Conservation (phyloP, 2,113 vertebrate species). For the Desmodus rotundus region DNA sequence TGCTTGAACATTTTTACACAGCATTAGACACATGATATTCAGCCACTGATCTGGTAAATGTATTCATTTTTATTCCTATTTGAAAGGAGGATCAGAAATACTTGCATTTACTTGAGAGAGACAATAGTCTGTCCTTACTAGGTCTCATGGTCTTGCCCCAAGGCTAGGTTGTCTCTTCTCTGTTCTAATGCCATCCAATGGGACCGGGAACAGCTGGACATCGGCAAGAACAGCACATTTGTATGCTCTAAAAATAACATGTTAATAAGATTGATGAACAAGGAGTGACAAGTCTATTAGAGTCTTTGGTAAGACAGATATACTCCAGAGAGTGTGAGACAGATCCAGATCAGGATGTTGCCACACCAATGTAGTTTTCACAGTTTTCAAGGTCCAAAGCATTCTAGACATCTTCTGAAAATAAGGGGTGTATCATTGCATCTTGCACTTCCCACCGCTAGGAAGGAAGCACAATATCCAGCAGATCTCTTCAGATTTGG, state of each 20-base stretch:
- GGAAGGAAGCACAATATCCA: not conserved
- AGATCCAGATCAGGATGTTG: not conserved
- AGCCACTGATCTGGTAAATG: not conserved
- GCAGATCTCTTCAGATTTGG: not conserved
- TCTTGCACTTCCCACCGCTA: not conserved
- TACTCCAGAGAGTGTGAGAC: not conserved
- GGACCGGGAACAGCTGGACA: not conserved
- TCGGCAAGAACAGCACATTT: not conserved
- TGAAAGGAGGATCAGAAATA: not conserved
- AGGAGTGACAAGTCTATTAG: not conserved
- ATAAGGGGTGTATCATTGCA: not conserved
- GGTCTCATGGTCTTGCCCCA: not conserved
- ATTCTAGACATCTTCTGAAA: not conserved
- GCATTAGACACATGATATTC: not conserved
- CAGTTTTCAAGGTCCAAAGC: not conserved
- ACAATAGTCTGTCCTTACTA: not conserved
- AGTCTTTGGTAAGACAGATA: not conserved
- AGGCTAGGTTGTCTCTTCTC: not conserved
- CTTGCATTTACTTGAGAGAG: not conserved
- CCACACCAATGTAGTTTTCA: not conserved
- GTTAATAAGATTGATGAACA: not conserved
- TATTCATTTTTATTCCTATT: not conserved
- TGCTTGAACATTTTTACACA: not conserved
- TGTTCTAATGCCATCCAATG: not conserved
- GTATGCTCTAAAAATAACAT: not conserved